Evolutionary conservation across 2,113 vertebrate genomes (phyloP).

Genomic region (Gambusia holbrooki): DNA sequence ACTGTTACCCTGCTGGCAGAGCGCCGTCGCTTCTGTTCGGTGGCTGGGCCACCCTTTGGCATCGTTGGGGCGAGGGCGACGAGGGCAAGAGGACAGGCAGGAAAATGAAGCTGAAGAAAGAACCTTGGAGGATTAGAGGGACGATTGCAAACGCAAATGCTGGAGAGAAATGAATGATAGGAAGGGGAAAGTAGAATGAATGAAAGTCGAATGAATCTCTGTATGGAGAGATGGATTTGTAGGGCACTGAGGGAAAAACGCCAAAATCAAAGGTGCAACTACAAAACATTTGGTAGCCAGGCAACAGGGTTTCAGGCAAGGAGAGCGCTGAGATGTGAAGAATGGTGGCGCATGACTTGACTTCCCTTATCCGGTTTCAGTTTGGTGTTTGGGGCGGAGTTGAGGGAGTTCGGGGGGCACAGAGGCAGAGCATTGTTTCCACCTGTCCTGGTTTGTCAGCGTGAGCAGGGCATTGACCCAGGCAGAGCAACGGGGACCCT

Average conservation of each 20-base stretch:
- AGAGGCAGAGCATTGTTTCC: slow-evolving; percentile 66
- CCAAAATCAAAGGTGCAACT: slow-evolving; percentile 62
- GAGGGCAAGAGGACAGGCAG: neutral
- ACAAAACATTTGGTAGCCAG: slow-evolving; percentile 82
- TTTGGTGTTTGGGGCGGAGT: slow-evolving; percentile 15
- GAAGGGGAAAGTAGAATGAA: slow-evolving; percentile 16
- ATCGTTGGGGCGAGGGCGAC: slow-evolving; percentile 25
- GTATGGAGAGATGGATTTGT: neutral
- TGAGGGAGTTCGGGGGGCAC: neutral
- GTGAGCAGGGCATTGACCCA: slow-evolving; percentile 35
- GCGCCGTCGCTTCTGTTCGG: too few species aligned
- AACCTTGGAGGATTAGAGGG: slow-evolving; percentile 25
- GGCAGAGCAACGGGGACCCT: slow-evolving; percentile 27
- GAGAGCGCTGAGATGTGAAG: slow-evolving; percentile 67
- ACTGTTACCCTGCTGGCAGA: slow-evolving; percentile 33
- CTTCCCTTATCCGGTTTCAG: slow-evolving; percentile 78
- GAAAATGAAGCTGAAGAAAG: neutral
- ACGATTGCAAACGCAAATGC: slow-evolving; percentile 33
- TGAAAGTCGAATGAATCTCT: neutral
- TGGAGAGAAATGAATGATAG: slow-evolving; percentile 7
- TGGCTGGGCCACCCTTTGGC: slow-evolving; percentile 13
- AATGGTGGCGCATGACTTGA: slow-evolving; percentile 70
- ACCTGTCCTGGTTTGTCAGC: slow-evolving; percentile 82
- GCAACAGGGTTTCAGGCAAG: slow-evolving; percentile 70
- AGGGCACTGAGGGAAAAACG: slow-evolving; percentile 26